These are phyloP conservation scores for Hoplodrina ambigua DNA, from an alignment of 2,888 invertebrate species.

Conservation along the genomic window DNA sequence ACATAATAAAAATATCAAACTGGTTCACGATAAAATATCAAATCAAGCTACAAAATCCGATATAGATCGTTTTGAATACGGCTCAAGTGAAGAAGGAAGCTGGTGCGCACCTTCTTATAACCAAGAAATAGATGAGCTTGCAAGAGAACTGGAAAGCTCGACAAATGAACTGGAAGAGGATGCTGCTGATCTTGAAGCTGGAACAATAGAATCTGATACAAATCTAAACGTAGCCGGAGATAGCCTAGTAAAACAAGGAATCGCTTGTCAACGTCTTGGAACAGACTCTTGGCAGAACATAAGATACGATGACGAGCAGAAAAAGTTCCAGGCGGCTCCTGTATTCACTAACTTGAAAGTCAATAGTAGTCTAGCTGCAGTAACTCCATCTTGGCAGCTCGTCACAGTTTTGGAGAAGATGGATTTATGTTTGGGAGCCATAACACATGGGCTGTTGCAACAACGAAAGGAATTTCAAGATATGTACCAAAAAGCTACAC, in stretches of 20 bases:
- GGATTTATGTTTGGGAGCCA: constrained; percentile 12
- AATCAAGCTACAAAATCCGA: background rate
- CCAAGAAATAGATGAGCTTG: background rate
- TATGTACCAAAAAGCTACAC: constrained; percentile 14
- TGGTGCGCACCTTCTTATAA: background rate
- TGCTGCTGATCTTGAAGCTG: background rate
- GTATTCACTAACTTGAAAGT: constrained; percentile 18
- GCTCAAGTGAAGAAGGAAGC: constrained; percentile 2
- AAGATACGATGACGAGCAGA: constrained; percentile 1
- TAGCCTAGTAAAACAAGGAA: constrained; percentile 16
- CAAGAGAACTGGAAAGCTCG: constrained; percentile 4
- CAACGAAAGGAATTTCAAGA: constrained; percentile 28
- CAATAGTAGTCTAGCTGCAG: constrained; percentile 3
- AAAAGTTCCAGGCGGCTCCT: constrained; percentile 10
- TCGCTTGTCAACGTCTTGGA: constrained; percentile 22
- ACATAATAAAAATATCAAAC: constrained; percentile 14
- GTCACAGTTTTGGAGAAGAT: constrained; percentile 14
- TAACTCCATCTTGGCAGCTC: constrained; percentile 7
- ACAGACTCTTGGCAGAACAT: constrained; percentile 26
- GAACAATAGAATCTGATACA: background rate
- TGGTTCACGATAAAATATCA: background rate
- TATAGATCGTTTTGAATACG: background rate
- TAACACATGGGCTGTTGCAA: constrained; percentile 21
- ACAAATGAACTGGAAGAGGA: constrained; percentile 2
- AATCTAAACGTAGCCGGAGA: constrained; percentile 10